Percentiles rank a stretch among this genome's conserved stretches.
phyloP scores from a whole-genome alignment of 1,140 invertebrate genomes.

The Eubasilissa regina region DNA sequence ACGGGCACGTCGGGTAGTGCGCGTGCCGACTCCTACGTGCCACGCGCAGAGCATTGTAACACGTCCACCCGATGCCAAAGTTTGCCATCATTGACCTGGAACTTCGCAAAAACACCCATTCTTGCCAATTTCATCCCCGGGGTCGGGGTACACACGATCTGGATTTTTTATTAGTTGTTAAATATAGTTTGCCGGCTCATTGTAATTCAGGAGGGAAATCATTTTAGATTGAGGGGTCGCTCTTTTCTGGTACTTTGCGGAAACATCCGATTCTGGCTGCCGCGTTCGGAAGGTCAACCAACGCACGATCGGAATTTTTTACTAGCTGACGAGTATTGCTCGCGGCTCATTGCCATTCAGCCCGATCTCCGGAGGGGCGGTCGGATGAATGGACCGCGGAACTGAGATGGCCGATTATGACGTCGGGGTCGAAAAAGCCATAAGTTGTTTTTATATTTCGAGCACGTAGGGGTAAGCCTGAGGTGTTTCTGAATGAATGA shows the following conservation, averaged over 20 bases:
- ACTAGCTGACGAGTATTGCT: background rate
- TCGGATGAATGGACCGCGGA: constrained; percentile 25
- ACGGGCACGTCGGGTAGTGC: constrained; percentile 27
- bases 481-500: too few species aligned
- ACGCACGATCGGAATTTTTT: constrained; percentile 31
- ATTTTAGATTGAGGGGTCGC: constrained; percentile 17
- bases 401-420: constrained; percentile 30
- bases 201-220: constrained; percentile 21
- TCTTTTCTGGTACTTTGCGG: background rate
- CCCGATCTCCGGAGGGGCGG: constrained; percentile 23
- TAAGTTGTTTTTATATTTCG: constrained; percentile 42
- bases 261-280: constrained; percentile 6
- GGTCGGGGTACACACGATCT: constrained; percentile 30
- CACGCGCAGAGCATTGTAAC: constrained; percentile 24
- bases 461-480: constrained; percentile 15
- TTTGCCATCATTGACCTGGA: constrained; percentile 34
- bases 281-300: background rate
- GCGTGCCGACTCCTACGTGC: constrained; percentile 26
- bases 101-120: constrained; percentile 27
- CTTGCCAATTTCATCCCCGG: background rate
- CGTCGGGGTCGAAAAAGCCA: constrained; percentile 25
- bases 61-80: constrained; percentile 28
- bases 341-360: constrained; percentile 32
- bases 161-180: constrained; percentile 42
- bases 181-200: constrained; percentile 30